Evolutionary conservation across 2,888 invertebrate species (phyloP), one percentile per base, ranked within the genome.

Genomic region (Pristionchus japonicus): DNA sequence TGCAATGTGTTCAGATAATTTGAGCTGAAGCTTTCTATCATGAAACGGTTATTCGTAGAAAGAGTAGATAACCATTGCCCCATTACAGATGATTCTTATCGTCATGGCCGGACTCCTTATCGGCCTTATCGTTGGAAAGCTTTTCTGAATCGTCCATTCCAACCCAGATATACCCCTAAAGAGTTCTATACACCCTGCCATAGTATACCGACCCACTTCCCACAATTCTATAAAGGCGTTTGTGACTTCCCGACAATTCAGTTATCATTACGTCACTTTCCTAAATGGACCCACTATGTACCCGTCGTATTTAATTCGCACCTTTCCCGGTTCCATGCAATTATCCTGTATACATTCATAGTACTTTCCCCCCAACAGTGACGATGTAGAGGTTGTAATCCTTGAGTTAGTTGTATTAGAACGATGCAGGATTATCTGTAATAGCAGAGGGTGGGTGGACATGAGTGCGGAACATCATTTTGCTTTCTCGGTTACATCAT

Each of bases 81-180:
- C 80, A 80, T 80, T 37, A 64, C 89, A 93, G 90, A 91, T 92
- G 40, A 88, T 92, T 43, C 91, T 94, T 31, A 88, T 93, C 83
- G 92, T 91, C 17, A 82, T 94, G 61, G 92, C 93, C 27, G 91
- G 92, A n/a, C 90, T 94, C 20, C 90, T 94, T 80, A 89, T 94
- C 82, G 94, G 94, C 57, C 89, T 94, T 70, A 93, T 94, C 87
- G 77, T 93, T 67, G 94, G 94, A 47, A 93, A 93, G 88, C 88
- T 93, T 74, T 89, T 93, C 88, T 93, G 89, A 89, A 80, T 27
- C 49, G 43, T 47, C 47, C 17, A 43, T 43, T 31, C 31, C 49
- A 27, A 77, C n/a, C 40, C 20, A 9, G 80, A 49, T 27, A 80
- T 80, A 49, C 49, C 37, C 80, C 17, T 31, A 49, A n/a, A 9